phyloP scores from a whole-genome alignment of 1,140 invertebrate species.

The Apis cerana region DNA sequence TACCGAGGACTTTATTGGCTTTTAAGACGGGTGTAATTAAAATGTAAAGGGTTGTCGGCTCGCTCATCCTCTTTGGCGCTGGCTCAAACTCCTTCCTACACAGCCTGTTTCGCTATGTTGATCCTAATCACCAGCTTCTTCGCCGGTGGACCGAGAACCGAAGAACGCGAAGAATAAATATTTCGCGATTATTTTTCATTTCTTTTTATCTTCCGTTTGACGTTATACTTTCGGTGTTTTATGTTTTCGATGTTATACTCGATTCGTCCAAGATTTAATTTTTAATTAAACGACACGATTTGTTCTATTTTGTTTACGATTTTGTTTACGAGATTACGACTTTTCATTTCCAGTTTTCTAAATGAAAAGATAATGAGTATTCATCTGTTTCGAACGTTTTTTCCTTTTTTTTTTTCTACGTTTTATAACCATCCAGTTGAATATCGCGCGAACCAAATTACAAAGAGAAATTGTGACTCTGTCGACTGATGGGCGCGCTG shows the following conservation, averaged over 20 bases:
- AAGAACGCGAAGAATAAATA: not conserved
- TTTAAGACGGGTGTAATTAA: slow-evolving; percentile 76
- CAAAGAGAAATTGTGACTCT: not conserved
- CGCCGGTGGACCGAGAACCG: too few relatives aligned
- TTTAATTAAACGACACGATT: not conserved
- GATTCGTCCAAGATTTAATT: too few relatives aligned
- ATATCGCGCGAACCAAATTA: not conserved
- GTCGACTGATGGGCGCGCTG: not conserved
- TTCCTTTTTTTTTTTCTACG: not conserved
- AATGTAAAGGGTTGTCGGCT: slow-evolving; percentile 75
- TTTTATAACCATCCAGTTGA: not conserved
- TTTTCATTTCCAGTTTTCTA: not conserved
- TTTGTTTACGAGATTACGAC: not conserved
- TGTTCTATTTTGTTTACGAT: not conserved
- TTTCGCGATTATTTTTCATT: not conserved
- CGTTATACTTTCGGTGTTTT: too few relatives aligned
- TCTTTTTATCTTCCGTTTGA: too few relatives aligned
- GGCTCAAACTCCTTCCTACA: slow-evolving; percentile 49
- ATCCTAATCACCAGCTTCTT: slow-evolving; percentile 2
- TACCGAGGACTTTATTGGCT: slow-evolving; percentile 73
- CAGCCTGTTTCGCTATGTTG: not conserved
- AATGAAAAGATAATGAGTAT: not conserved
- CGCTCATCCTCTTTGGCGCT: slow-evolving; percentile 49
- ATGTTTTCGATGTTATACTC: too few relatives aligned
- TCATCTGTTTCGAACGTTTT: not conserved